Evolutionary conservation across 2,113 vertebrate genomes (phyloP).

Genomic region (Perca schrenkii): DNA sequence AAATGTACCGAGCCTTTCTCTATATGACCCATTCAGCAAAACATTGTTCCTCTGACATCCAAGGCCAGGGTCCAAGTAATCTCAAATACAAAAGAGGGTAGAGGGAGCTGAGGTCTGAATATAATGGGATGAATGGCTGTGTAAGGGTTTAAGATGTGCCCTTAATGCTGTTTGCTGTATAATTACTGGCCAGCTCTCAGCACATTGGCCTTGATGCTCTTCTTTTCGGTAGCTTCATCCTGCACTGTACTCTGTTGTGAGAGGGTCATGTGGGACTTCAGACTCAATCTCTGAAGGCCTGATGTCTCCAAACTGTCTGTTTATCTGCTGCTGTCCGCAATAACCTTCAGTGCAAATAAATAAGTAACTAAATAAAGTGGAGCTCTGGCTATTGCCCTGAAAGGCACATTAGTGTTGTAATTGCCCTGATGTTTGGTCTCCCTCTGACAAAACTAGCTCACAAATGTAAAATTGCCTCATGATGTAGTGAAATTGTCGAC

Average conservation of each 20-base stretch:
- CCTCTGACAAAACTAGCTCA: conserved; percentile 32
- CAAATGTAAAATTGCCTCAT: conserved; percentile 49
- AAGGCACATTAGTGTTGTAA: conserved; percentile 47
- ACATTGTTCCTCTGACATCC: conserved; percentile 62
- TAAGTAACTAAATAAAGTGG: conserved; percentile 38
- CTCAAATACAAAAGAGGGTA: conserved; percentile 50
- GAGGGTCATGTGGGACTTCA: conserved; percentile 69
- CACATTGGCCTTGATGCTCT: conserved; percentile 43
- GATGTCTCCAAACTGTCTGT: conserved; percentile 38
- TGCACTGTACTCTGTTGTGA: conserved; percentile 36
- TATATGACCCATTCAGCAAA: conserved; percentile 33
- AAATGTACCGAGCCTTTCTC: conserved; percentile 17
- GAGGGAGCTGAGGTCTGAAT: conserved; percentile 55
- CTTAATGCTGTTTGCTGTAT: conserved; percentile 58
- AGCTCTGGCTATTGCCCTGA: conserved; percentile 23
- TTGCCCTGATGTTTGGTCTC: conserved; percentile 36
- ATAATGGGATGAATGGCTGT: conserved; percentile 67
- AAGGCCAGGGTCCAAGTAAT: conserved; percentile 60
- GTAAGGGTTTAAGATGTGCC: conserved; percentile 61
- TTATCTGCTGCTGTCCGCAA: conserved; percentile 50
- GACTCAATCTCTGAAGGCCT: conserved; percentile 45
- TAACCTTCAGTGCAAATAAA: conserved; percentile 50
- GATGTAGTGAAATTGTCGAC: conserved; percentile 34
- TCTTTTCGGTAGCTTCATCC: conserved; percentile 40
- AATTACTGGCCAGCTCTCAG: conserved; percentile 41